Evolutionary conservation across 2,888 invertebrate genomes (phyloP).

Genomic region (Nycteola revayana): DNA sequence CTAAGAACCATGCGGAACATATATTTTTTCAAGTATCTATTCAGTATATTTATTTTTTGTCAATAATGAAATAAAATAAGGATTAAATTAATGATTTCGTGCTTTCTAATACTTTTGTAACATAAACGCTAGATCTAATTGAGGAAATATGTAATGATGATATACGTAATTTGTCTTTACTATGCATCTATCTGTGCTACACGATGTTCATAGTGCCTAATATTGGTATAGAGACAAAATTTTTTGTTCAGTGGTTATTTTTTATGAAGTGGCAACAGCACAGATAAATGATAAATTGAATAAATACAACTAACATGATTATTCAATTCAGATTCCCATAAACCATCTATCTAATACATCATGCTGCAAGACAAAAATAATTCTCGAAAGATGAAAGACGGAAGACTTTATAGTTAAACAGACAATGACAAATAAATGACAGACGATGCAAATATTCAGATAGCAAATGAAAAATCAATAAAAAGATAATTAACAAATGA

Average conservation of each 20-base stretch:
- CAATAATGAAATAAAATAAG: slow-evolving; percentile 10
- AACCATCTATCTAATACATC: slow-evolving; percentile 16
- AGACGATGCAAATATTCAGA: slow-evolving; percentile 34
- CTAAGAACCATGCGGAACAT: slow-evolving; percentile 36
- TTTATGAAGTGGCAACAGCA: slow-evolving; percentile 14
- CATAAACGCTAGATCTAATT: slow-evolving; percentile 51
- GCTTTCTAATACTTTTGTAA: slow-evolving; percentile 30
- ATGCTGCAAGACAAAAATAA: slow-evolving; percentile 27
- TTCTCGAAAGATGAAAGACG: slow-evolving; percentile 11
- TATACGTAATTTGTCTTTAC: slow-evolving; percentile 10
- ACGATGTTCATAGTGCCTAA: too few relatives aligned
- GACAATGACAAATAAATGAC: slow-evolving; percentile 11
- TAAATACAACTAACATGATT: slow-evolving; percentile 15
- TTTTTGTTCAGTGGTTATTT: too few relatives aligned
- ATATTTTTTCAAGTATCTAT: too few relatives aligned
- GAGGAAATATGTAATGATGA: slow-evolving; percentile 48
- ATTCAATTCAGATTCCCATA: slow-evolving; percentile 15
- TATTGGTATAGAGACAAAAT: too few relatives aligned
- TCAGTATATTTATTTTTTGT: too few relatives aligned
- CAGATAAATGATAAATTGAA: slow-evolving; percentile 28
- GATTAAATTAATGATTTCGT: slow-evolving; percentile 23
- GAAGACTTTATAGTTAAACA: slow-evolving; percentile 13
- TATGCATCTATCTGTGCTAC: slow-evolving; percentile 29
- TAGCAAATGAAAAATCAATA: slow-evolving; percentile 4
- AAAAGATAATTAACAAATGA: too few relatives aligned